phyloP scores from a whole-genome alignment of 2,888 invertebrate genomes.

The Cantharis lateralis region DNA sequence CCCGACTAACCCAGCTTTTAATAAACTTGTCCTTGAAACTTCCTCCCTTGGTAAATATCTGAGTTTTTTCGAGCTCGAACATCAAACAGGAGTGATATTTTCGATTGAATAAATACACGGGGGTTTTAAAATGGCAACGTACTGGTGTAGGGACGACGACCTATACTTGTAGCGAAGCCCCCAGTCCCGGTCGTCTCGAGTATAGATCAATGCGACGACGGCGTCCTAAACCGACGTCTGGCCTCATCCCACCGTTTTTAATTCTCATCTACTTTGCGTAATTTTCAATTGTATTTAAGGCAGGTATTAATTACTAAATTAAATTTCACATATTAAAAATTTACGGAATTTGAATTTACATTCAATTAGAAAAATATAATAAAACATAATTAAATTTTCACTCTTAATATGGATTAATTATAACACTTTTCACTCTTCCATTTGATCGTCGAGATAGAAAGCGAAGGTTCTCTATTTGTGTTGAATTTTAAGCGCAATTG shows the following conservation, averaged over 20 bases:
- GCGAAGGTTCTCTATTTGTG: background rate
- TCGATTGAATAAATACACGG: background rate
- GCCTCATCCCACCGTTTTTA: conserved; percentile 58
- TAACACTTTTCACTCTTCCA: background rate
- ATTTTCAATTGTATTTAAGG: background rate
- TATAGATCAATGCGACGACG: conserved; percentile 57
- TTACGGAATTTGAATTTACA: background rate
- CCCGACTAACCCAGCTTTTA: background rate
- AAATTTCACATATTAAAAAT: background rate
- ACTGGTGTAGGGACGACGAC: conserved; percentile 51
- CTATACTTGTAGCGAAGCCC: conserved; percentile 54
- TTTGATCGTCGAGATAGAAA: background rate
- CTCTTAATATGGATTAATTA: background rate
- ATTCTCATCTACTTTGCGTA: background rate
- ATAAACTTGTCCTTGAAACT: background rate
- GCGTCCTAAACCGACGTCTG: conserved; percentile 64
- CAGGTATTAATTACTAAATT: background rate
- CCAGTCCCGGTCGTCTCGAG: conserved; percentile 59
- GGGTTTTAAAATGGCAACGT: conserved; percentile 41
- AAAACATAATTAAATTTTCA: background rate
- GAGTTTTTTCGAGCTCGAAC: background rate
- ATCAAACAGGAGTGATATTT: background rate
- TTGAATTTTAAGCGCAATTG: background rate
- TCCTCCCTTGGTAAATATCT: background rate
- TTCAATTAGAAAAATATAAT: background rate